Evolutionary conservation across 2,797 vertebrate genomes (phyloP), one percentile per base, ranked within the genome.

Genomic region (Enteromius argenteus): DNA sequence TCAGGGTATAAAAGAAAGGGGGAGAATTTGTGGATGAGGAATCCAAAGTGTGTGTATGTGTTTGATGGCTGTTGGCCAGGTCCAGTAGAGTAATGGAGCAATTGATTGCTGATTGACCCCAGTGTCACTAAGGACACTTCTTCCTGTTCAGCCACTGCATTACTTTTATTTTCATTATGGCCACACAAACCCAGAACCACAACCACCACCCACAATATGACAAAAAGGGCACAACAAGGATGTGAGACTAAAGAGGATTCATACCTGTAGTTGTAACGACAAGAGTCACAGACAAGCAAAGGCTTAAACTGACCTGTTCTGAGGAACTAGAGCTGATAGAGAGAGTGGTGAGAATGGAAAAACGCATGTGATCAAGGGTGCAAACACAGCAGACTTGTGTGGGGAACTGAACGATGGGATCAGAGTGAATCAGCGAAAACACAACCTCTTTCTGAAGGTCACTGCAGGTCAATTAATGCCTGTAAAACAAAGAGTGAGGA

Each of bases 21-120:
- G 11, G 30, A 14, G 5, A 71, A 39, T 69, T 66, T 74, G 80
- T 56, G 64, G 72, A 75, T 66, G 30, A 23, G 75, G 19, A 69
- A 19, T 64, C 46, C 27, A 42, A 56, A 73, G 73, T 39, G 79
- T 87, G 66, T 64, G 39, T 71, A 79, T 71, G 66, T 79, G 81
- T 85, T 85, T 80, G 56, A 85, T 92, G 91, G 91, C 90, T 89
- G 80, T 86, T 86, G 87, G 89, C 92, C 92, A 94, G 90, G 68
- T 90, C 89, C 88, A 92, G 90, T 79, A 79, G 77, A 83, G 83
- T 62, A 86, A 85, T 90, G 89, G 90, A 91, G 91, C 91, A 92
- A 93, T 92, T 92, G 93, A 94, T 94, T 93, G 90, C 62, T 84
- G 86, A 93, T 92, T 94, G 92, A 94, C 91, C 90, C 91, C 62